phyloP scores from a whole-genome alignment of 30 jellyfish, hydroid and myxozoan species.

The Rhopilema esculentum region DNA sequence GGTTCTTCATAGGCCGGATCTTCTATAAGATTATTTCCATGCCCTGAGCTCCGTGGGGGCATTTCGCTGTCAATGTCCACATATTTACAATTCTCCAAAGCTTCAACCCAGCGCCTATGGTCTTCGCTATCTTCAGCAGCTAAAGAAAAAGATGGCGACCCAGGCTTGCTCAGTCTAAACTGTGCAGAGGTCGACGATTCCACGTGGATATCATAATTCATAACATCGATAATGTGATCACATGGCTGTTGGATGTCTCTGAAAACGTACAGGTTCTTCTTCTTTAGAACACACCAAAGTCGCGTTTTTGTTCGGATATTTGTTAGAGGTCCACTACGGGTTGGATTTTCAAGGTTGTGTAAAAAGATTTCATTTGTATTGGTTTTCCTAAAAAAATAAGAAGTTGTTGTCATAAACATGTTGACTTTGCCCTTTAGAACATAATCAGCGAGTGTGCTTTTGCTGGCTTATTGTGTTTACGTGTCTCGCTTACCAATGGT shows the following conservation, averaged over 20 bases:
- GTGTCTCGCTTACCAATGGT: no score
- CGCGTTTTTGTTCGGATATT: slow-evolving; percentile 70
- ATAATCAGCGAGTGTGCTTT: no score
- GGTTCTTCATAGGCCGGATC: slow-evolving; percentile 85
- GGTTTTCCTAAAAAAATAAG: slow-evolving; percentile 5
- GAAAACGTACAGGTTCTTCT: slow-evolving; percentile 70
- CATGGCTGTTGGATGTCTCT: slow-evolving; percentile 82
- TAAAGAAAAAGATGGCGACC: slow-evolving; percentile 66
- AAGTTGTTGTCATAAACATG: no score
- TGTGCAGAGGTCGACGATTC: slow-evolving; percentile 11
- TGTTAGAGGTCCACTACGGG: slow-evolving; percentile 79
- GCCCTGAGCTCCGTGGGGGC: slow-evolving; percentile 1
- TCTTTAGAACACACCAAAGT: slow-evolving; percentile 82
- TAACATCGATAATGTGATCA: slow-evolving; percentile 65
- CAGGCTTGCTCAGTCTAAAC: slow-evolving; percentile 71
- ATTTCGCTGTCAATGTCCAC: slow-evolving; percentile 50
- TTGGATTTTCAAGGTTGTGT: slow-evolving; percentile 71
- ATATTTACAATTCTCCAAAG: slow-evolving; percentile 75
- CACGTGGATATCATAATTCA: slow-evolving; percentile 63
- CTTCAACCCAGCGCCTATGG: slow-evolving; percentile 74
- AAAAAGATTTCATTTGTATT: slow-evolving; percentile 22
- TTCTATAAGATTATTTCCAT: slow-evolving; percentile 11
- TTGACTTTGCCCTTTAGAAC: no score
- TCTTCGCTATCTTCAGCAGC: slow-evolving; percentile 87
- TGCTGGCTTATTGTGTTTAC: no score